Evolutionary conservation across 2,888 invertebrate species (phyloP).

Genomic region (Galeruca laticollis): DNA sequence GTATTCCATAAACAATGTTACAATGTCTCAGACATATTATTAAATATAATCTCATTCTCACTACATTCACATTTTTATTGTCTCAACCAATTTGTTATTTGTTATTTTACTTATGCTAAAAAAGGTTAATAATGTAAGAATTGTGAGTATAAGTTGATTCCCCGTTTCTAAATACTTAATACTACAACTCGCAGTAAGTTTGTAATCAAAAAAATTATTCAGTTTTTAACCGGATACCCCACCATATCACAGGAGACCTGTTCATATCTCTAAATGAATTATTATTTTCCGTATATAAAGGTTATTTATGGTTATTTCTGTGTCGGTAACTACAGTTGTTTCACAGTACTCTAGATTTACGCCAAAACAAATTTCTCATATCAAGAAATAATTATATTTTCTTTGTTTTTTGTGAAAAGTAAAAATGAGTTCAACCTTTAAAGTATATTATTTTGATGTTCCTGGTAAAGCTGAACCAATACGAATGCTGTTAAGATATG

Average conservation of each 20-base stretch:
- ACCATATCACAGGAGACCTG: background rate
- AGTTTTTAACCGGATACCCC: background rate
- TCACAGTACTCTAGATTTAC: background rate
- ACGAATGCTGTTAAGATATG: slow-evolving; percentile 37
- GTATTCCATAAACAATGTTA: no score
- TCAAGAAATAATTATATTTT: background rate
- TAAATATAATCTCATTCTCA: no score
- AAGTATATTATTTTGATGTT: slow-evolving; percentile 37
- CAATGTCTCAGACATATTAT: no score
- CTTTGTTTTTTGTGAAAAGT: background rate
- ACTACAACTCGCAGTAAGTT: no score
- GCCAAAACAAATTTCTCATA: background rate
- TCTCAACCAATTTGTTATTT: no score
- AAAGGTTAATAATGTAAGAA: no score
- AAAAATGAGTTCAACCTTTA: slow-evolving; percentile 35
- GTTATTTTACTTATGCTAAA: no score
- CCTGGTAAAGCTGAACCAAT: slow-evolving; percentile 41
- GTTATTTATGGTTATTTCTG: no score
- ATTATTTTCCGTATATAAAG: no score
- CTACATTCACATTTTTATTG: no score
- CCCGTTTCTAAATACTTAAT: no score
- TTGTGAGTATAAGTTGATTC: no score
- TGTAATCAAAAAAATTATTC: background rate
- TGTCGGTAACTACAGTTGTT: background rate
- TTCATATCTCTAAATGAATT: background rate